Percentiles rank a stretch among this genome's conserved stretches.
Conservation (phyloP, 2,888 invertebrate species). For the Napeogenes sylphis region DNA sequence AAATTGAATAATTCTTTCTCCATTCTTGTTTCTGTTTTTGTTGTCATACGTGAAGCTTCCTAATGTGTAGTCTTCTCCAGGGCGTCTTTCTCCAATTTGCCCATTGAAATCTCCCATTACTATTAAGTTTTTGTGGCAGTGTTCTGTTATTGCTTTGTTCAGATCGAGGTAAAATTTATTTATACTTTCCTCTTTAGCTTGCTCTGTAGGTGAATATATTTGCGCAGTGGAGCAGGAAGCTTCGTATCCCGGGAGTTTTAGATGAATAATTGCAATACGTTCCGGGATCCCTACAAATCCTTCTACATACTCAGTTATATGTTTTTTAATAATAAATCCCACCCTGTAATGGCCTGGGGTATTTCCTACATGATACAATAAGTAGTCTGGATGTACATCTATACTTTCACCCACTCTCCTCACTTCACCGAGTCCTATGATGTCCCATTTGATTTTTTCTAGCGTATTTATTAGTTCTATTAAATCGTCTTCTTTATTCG, state of each 20-base stretch:
- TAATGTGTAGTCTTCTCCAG: slow-evolving; percentile 18
- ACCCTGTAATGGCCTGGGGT: slow-evolving; percentile 19
- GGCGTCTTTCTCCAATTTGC: slow-evolving; percentile 21
- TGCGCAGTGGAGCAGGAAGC: slow-evolving; percentile 11
- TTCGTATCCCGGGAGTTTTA: slow-evolving; percentile 16
- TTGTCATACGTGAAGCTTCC: slow-evolving; percentile 18
- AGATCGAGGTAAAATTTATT: slow-evolving; percentile 17
- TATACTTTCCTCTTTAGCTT: slow-evolving; percentile 11
- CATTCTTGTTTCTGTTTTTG: slow-evolving; percentile 25
- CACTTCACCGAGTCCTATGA: too few species aligned
- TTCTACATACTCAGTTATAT: slow-evolving; percentile 12
- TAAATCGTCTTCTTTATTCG: slow-evolving; percentile 26
- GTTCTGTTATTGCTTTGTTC: slow-evolving; percentile 17
- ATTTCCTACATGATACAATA: slow-evolving; percentile 28
- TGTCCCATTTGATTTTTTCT: too few species aligned
- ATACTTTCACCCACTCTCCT: too few species aligned
- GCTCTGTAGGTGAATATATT: slow-evolving; percentile 12
- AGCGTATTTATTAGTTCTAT: slow-evolving; percentile 11
- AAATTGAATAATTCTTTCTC: slow-evolving; percentile 15
- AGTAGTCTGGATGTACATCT: too few species aligned
- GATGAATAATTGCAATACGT: slow-evolving; percentile 12
- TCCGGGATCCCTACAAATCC: slow-evolving; percentile 14
- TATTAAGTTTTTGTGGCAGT: slow-evolving; percentile 20
- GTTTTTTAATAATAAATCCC: slow-evolving; percentile 28
- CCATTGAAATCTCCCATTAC: slow-evolving; percentile 21